Evolutionary conservation across 1,140 invertebrate species (phyloP).

Genomic region (Bombus breviceps): DNA sequence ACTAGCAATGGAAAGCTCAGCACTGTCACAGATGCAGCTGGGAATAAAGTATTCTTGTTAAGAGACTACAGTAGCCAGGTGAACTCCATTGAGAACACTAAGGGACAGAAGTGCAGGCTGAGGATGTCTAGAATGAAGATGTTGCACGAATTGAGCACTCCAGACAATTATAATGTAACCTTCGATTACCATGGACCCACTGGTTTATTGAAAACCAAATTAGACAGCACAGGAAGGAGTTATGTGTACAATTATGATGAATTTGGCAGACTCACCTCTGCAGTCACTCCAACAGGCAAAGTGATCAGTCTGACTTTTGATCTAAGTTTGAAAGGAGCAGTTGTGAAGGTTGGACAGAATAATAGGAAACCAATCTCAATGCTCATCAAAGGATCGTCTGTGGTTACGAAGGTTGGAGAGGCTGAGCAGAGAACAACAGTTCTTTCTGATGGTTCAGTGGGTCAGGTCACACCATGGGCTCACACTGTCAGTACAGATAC

Average conservation of each 20-base stretch:
- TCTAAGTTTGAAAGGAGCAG: constrained; percentile 93
- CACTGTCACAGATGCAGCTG: constrained; percentile 95
- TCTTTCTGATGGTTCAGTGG: constrained; percentile 91
- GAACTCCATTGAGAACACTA: constrained; percentile 96
- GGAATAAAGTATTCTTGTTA: constrained; percentile 95
- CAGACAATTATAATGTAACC: constrained; percentile 95
- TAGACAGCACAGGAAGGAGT: constrained; percentile 94
- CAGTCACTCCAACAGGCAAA: constrained; percentile 96
- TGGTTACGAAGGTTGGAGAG: constrained; percentile 91
- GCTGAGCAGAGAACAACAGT: constrained; percentile 91
- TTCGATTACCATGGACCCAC: constrained; percentile 96
- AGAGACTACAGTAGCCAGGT: constrained; percentile 94
- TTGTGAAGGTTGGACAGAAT: constrained; percentile 92
- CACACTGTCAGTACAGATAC: constrained; percentile 93
- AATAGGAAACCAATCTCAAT: constrained; percentile 91
- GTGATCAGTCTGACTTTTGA: constrained; percentile 93
- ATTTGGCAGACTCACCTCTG: constrained; percentile 94
- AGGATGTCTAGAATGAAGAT: constrained; percentile 94
- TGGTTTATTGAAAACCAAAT: constrained; percentile 93
- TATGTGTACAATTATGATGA: constrained; percentile 98
- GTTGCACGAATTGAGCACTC: constrained; percentile 93
- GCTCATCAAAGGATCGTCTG: constrained; percentile 93
- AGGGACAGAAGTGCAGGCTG: constrained; percentile 95
- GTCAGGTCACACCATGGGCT: constrained; percentile 90
- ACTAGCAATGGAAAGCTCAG: constrained; percentile 97